Conservation (phyloP, 2,797 vertebrate species). For the Chrosomus eos region DNA sequence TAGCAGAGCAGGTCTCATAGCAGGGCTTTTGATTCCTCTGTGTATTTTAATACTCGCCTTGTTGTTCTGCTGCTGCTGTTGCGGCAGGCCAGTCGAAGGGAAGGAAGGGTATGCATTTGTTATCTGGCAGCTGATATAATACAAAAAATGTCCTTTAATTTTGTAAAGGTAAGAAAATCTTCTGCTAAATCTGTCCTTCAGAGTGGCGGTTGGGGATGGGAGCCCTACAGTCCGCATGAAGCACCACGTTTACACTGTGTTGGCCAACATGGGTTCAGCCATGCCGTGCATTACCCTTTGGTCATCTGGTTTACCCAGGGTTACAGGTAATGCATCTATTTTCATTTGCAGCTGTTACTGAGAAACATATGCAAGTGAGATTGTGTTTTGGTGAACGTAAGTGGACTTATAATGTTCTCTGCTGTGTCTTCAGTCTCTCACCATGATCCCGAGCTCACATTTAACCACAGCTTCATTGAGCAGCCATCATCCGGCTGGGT, state of each 20-base stretch:
- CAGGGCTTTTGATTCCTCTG: slow-evolving; percentile 81
- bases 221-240: slow-evolving; percentile 84
- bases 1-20: slow-evolving; percentile 73
- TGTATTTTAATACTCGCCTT: slow-evolving; percentile 83
- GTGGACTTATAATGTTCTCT: slow-evolving; percentile 19
- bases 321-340: slow-evolving; percentile 83
- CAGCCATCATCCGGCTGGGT: slow-evolving; percentile 89
- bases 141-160: not conserved
- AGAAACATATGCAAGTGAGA: not conserved
- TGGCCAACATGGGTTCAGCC: slow-evolving; percentile 84
- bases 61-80: slow-evolving; percentile 84
- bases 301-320: slow-evolving; percentile 88
- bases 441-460: slow-evolving; percentile 91
- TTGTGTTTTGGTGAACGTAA: not conserved
- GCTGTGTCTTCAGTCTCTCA: slow-evolving; percentile 84
- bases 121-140: not conserved
- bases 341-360: not conserved
- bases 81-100: slow-evolving; percentile 72
- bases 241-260: slow-evolving; percentile 86
- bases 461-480: slow-evolving; percentile 98
- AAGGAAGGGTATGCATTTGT: slow-evolving; percentile 83
- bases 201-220: slow-evolving; percentile 74
- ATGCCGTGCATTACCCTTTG: slow-evolving; percentile 86
- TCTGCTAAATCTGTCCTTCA: slow-evolving; percentile 57
- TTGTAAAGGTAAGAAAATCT: not conserved